Percentiles rank a stretch among this genome's conserved stretches.
Evolutionary conservation across 2,113 vertebrate species (phyloP).

Genomic region (Xyliphius kryptos): DNA sequence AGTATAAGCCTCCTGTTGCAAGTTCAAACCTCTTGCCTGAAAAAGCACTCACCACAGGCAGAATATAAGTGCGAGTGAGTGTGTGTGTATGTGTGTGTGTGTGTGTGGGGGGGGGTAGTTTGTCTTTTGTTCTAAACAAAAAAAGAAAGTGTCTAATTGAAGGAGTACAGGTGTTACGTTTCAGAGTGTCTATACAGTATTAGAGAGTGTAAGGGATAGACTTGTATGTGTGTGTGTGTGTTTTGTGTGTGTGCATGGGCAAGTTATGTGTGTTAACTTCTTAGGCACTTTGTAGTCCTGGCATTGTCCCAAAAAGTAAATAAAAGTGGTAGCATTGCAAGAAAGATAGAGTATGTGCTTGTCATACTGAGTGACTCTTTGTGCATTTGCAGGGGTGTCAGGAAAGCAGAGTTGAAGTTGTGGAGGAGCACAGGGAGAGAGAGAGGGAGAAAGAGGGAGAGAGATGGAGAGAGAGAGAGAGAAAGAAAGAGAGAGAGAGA

Average conservation of each 20-base stretch:
- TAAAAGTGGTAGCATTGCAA: conserved; percentile 63
- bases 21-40: conserved; percentile 19
- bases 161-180: too few species aligned
- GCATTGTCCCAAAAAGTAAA: conserved; percentile 53
- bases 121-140: too few species aligned
- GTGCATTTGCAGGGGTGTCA: conserved; percentile 14
- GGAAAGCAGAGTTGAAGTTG: conserved; percentile 40
- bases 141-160: too few species aligned
- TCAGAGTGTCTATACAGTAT: too few species aligned
- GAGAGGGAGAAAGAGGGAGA: not conserved
- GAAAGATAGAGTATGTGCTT: conserved; percentile 52
- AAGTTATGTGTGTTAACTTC: too few species aligned
- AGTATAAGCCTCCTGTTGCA: conserved; percentile 11
- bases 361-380: conserved; percentile 46
- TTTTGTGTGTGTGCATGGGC: too few species aligned
- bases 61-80: too few species aligned
- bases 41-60: conserved; percentile 27
- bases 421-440: conserved; percentile 48
- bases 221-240: conserved; percentile 31
- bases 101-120: too few species aligned
- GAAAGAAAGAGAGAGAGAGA: not conserved
- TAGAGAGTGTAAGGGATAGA: not conserved
- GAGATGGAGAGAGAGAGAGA: not conserved
- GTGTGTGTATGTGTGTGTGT: too few species aligned
- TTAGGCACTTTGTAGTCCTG: conserved; percentile 56